Evolutionary conservation across 2,113 vertebrate genomes (phyloP), one percentile per base, ranked within the genome.

Genomic region (Otolemur garnettii): DNA sequence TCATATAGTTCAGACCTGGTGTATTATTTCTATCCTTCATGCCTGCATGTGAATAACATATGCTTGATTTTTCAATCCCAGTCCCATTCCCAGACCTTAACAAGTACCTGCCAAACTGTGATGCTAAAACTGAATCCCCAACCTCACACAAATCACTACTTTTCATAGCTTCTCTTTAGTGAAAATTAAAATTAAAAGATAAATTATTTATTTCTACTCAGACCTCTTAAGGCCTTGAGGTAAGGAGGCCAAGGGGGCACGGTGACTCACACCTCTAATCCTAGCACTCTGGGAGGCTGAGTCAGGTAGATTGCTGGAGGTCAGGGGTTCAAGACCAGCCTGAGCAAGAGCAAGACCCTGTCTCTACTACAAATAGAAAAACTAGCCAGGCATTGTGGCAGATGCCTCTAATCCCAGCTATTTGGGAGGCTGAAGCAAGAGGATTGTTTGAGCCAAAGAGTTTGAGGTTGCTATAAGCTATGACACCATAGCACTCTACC

Each of bases 101-200:
- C 4, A 78, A 22, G 17, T 71, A 26, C 35, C 91, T 81, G 19
- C 22, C 83, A 81, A 35, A 77, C 68, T 88, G n/a, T 60, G 11
- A 11, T 66, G 64, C 33, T 78, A 60, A 91, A 53, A 95, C 11
- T 62, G 21, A 83, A 87, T 83, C 53, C 28, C 78, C 17, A 71
- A 59, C 9, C 35, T 90, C 45, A 75, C 42, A 83, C 42, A 7
- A 93, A 87, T n/a, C 30, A 87, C 85, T 38, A 33, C 35, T 79
- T 92, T 90, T 82, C 55, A 82, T 55, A 87, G 62, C 55, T 90
- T 87, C 77, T 81, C 22, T 77, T 57, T 66, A 69, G 68, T 1
- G 5, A 91, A 62, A 85, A 28, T 60, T n/a, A 42, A n/a, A 33
- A 57, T 0, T 50, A 50, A 55, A 14, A 42, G 6, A 64, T 5